These are phyloP conservation scores for Ormyrus rosae DNA, from an alignment of 2,888 invertebrate genomes.

Conservation along the genomic window DNA sequence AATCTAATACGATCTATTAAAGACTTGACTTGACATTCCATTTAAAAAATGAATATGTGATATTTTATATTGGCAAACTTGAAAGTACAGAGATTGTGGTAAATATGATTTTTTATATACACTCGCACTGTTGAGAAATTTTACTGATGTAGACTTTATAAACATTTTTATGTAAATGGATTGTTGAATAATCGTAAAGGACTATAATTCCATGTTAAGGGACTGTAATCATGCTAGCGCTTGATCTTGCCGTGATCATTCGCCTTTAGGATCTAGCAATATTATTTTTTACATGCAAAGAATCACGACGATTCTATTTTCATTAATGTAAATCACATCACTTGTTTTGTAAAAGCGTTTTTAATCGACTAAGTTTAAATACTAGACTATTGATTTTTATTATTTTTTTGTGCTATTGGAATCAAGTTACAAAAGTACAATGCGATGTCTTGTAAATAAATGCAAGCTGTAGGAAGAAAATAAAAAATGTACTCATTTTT, in stretches of 20 bases:
- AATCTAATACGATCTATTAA: conserved; percentile 21
- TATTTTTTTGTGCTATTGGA: conserved; percentile 39
- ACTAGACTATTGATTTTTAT: conserved; percentile 44
- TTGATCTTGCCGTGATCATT: conserved; percentile 51
- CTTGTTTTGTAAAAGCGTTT: conserved; percentile 39
- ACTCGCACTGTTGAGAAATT: conserved; percentile 52
- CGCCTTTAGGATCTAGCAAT: conserved; percentile 51
- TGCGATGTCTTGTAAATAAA: conserved; percentile 53
- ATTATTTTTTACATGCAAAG: conserved; percentile 55
- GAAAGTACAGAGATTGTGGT: conserved; percentile 39
- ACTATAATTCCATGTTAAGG: conserved; percentile 47
- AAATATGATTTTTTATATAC: conserved; percentile 51
- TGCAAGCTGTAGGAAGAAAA: conserved; percentile 47
- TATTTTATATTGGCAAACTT: conserved; percentile 53
- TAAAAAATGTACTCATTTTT: conserved; percentile 49
- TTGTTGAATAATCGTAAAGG: conserved; percentile 56
- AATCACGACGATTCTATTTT: conserved; percentile 47
- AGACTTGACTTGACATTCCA: conserved; percentile 52
- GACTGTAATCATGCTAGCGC: conserved; percentile 37
- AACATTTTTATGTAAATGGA: conserved; percentile 54
- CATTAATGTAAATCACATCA: conserved; percentile 45
- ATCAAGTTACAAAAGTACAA: conserved; percentile 48
- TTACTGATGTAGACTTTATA: conserved; percentile 53
- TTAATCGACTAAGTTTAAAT: conserved; percentile 45
- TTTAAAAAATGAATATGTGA: conserved; percentile 48